A percentile compares a stretch with the other conserved stretches of the same genome.
Conservation (phyloP, 2,113 vertebrate species). For the Chamaea fasciata region DNA sequence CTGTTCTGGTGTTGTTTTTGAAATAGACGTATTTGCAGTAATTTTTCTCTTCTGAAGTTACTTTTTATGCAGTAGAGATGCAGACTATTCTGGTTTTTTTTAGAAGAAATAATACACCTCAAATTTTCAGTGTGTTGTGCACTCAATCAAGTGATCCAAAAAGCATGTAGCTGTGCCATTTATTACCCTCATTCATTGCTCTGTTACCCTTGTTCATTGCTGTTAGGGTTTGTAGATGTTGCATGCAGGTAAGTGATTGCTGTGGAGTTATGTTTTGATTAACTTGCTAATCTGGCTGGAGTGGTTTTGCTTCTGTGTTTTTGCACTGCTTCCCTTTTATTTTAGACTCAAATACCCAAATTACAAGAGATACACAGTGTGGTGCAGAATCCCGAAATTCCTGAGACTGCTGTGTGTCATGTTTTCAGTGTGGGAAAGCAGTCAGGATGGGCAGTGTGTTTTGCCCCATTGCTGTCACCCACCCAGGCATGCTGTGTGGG, state of each 20-base stretch:
- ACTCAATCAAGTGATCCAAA: not conserved
- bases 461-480: not conserved
- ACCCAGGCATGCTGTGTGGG: not conserved
- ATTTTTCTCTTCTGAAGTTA: not conserved
- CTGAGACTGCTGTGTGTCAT: not conserved
- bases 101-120: not conserved
- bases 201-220: not conserved
- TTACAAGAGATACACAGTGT: fast-evolving
- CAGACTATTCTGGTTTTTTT: not conserved
- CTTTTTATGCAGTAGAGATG: not conserved
- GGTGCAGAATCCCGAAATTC: not conserved
- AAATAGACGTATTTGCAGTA: not conserved
- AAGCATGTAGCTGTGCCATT: not conserved
- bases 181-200: not conserved
- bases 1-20: not conserved
- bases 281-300: not conserved
- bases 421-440: not conserved
- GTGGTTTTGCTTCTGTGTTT: not conserved
- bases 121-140: not conserved
- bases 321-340: not conserved
- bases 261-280: not conserved
- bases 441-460: not conserved
- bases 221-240: not conserved
- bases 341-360: not conserved
- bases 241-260: not conserved